These are phyloP conservation scores for Acestrorhynchus altus DNA, from an alignment of 2,797 vertebrate species.

Conservation along the genomic window DNA sequence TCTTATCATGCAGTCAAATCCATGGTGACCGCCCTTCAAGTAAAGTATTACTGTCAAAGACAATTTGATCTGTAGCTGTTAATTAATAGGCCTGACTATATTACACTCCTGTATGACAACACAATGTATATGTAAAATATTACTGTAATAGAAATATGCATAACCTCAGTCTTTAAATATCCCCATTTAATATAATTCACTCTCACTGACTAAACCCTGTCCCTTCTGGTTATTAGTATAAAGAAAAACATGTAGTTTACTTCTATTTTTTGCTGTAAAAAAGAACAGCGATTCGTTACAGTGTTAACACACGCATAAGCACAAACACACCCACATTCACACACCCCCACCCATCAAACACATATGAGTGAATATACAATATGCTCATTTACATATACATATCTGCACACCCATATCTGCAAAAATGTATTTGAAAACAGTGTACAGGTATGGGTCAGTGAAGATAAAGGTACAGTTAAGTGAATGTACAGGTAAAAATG, in stretches of 20 bases:
- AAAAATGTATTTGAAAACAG: too few relatives aligned
- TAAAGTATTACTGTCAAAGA: constrained; percentile 1
- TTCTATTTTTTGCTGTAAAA: constrained; percentile 58
- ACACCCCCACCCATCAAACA: constrained; percentile 18
- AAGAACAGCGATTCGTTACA: constrained; percentile 60
- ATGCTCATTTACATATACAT: neutral
- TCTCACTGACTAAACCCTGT: neutral
- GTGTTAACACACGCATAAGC: constrained; percentile 40
- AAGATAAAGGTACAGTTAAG: neutral
- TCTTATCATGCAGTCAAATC: neutral
- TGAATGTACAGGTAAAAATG: too few relatives aligned
- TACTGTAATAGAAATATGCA: too few relatives aligned
- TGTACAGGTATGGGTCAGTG: too few relatives aligned
- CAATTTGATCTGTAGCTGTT: too few relatives aligned
- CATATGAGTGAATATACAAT: constrained; percentile 1
- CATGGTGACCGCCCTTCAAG: neutral
- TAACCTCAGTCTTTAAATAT: neutral
- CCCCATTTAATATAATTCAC: too few relatives aligned
- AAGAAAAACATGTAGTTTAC: constrained; percentile 19
- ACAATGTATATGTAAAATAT: too few relatives aligned
- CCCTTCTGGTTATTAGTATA: neutral
- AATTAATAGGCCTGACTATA: too few relatives aligned
- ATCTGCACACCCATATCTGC: neutral
- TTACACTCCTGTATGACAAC: too few relatives aligned
- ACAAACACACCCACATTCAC: constrained; percentile 34